These are phyloP conservation scores for Meganola albula DNA, from an alignment of 2,888 invertebrate species.

Conservation along the genomic window DNA sequence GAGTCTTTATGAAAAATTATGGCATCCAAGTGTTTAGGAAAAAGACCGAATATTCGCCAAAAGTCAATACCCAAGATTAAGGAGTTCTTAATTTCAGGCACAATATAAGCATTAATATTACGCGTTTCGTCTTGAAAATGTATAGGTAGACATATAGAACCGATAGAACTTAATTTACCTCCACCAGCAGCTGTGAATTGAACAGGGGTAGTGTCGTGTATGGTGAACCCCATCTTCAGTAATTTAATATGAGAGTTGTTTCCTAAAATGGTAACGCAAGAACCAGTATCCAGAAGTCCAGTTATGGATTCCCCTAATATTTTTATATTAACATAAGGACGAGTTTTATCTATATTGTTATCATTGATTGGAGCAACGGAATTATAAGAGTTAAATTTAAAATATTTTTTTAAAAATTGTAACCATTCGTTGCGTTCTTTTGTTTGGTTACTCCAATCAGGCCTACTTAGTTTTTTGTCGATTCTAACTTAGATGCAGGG, in stretches of 20 bases:
- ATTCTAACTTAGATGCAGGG: neutral
- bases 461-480: neutral
- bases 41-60: neutral
- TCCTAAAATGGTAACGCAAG: neutral
- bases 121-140: neutral
- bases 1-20: neutral
- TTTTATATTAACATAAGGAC: neutral
- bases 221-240: neutral
- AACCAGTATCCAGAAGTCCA: slow-evolving; percentile 1
- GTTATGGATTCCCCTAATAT: neutral
- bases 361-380: neutral
- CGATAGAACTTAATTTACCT: neutral
- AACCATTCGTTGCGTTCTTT: neutral
- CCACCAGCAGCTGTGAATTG: neutral
- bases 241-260: neutral
- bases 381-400: neutral
- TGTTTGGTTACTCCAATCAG: neutral
- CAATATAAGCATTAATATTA: neutral
- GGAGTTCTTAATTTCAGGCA: neutral
- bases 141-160: neutral
- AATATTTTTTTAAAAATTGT: neutral
- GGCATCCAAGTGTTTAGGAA: neutral
- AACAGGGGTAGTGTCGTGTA: neutral
- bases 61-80: neutral
- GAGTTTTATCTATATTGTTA: neutral